A percentile compares a stretch with the other conserved stretches of the same genome.
Conservation (phyloP, 2,888 invertebrate genomes). For the Ptilodon capucinus region DNA sequence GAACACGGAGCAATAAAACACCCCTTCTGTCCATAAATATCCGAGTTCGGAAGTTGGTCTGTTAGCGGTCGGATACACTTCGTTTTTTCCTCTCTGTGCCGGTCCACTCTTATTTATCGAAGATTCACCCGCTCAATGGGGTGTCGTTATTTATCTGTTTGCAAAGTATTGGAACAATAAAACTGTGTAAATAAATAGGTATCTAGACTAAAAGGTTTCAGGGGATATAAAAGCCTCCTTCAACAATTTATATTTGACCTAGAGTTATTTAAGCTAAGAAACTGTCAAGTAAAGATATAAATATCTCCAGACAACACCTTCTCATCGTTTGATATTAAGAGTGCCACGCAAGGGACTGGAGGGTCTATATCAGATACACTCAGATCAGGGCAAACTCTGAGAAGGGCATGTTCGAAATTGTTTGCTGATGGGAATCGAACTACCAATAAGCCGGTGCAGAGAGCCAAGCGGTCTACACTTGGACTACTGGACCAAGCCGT, state of each 20-base stretch:
- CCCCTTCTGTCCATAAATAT: conserved; percentile 81
- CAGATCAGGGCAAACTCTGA: too few relatives aligned
- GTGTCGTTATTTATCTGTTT: conserved; percentile 43
- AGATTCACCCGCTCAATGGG: conserved; percentile 50
- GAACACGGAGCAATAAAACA: conserved; percentile 75
- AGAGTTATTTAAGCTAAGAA: too few relatives aligned
- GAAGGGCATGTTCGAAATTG: too few relatives aligned
- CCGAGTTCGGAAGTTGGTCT: conserved; percentile 77
- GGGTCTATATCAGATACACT: too few relatives aligned
- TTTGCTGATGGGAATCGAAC: too few relatives aligned
- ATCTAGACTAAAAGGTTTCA: not conserved
- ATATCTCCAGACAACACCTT: too few relatives aligned
- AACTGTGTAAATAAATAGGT: not conserved
- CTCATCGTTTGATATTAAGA: too few relatives aligned
- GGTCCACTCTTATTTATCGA: conserved; percentile 73
- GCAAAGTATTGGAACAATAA: conserved; percentile 11
- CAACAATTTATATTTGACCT: not conserved
- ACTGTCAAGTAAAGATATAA: too few relatives aligned
- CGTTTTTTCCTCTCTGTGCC: conserved; percentile 51
- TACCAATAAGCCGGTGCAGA: too few relatives aligned
- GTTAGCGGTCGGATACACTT: conserved; percentile 73
- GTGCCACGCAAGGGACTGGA: too few relatives aligned
- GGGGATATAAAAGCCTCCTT: not conserved
- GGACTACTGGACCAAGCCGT: too few relatives aligned
- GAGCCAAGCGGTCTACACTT: too few relatives aligned